Evolutionary conservation across 2,113 vertebrate species (phyloP).

Genomic region (Pyxicephalus adspersus): DNA sequence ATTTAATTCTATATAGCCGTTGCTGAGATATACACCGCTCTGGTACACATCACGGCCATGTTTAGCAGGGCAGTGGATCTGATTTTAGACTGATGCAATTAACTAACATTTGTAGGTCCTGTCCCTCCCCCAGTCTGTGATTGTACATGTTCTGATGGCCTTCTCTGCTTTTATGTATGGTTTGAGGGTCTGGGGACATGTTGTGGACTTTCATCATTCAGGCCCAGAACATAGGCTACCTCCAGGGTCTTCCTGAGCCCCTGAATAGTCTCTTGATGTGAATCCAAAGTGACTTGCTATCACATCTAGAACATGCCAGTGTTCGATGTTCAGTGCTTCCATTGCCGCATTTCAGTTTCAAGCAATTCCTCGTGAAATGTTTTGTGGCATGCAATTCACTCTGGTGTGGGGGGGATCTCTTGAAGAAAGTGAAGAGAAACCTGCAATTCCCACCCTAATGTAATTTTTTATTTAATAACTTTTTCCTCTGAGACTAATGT

Average conservation of each 20-base stretch:
- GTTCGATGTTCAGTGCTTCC: neutral
- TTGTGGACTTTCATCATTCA: neutral
- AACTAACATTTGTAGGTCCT: no score
- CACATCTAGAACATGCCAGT: neutral
- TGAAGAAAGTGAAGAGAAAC: neutral
- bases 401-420: constrained; percentile 15
- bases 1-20: no score
- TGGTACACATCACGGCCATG: no score
- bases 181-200: neutral
- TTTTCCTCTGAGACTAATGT: constrained; percentile 20
- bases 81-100: no score
- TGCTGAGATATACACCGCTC: no score
- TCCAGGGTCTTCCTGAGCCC: neutral
- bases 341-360: constrained; percentile 17
- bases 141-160: no score
- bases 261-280: neutral
- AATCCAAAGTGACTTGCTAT: constrained; percentile 37
- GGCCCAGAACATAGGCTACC: neutral
- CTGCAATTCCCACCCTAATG: constrained; percentile 3
- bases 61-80: no score
- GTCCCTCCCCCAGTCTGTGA: no score
- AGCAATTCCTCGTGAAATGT: constrained; percentile 31
- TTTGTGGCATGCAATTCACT: constrained; percentile 39
- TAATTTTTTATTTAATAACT: constrained; percentile 41
- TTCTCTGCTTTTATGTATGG: neutral